A percentile compares a stretch with the other conserved stretches of the same genome.
Evolutionary conservation across 2,113 vertebrate genomes (phyloP).

Genomic region (Fulmarus glacialis): DNA sequence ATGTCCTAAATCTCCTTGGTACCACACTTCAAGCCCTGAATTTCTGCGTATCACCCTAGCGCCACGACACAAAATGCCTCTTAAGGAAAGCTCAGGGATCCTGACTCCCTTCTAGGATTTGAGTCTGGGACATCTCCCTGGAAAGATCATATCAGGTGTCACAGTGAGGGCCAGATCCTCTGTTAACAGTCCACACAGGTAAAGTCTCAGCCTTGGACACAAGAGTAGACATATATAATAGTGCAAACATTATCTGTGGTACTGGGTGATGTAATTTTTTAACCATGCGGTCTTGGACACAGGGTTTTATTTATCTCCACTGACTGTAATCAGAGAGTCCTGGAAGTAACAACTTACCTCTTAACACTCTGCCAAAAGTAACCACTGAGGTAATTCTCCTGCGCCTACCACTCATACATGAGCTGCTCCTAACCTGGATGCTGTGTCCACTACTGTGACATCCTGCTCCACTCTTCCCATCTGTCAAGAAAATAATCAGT

Average conservation of each 20-base stretch:
- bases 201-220: neutral
- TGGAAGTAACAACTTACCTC: neutral
- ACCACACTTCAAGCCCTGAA: neutral
- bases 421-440: neutral
- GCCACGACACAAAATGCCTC: neutral
- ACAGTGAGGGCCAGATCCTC: neutral
- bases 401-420: neutral
- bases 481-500: neutral
- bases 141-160: neutral
- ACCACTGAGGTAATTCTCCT: neutral
- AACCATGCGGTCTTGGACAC: neutral
- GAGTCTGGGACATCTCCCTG: neutral
- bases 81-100: neutral
- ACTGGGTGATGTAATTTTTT: neutral
- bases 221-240: neutral
- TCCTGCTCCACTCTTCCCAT: neutral
- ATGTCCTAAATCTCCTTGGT: neutral
- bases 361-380: too few relatives aligned
- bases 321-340: neutral
- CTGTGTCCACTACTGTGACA: neutral
- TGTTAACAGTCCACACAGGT: neutral
- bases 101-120: neutral
- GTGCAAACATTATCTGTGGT: neutral
- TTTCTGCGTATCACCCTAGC: neutral
- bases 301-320: neutral